A percentile compares a stretch with the other conserved stretches of the same genome.
Evolutionary conservation across 2,888 invertebrate species (phyloP).

Genomic region (Trachelus troglodyta): DNA sequence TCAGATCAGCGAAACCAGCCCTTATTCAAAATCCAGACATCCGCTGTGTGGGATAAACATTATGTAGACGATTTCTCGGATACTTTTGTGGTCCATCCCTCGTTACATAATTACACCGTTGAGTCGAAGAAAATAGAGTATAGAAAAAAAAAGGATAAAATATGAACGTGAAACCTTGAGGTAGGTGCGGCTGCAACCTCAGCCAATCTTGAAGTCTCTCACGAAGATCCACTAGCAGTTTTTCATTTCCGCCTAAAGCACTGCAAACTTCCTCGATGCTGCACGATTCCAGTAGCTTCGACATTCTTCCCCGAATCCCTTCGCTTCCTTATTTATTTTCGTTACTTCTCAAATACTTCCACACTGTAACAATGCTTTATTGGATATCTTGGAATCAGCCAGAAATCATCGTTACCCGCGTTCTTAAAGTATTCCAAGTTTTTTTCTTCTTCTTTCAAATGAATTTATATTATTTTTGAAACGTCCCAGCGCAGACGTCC

Average conservation of each 20-base stretch:
- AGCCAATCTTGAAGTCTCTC: conserved; percentile 56
- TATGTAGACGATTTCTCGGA: neutral
- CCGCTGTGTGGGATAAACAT: neutral
- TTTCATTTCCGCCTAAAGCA: conserved; percentile 37
- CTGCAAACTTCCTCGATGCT: conserved; percentile 36
- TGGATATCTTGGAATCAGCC: neutral
- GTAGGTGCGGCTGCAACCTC: conserved; percentile 60
- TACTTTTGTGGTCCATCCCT: neutral
- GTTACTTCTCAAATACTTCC: neutral
- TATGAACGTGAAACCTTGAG: conserved; percentile 49
- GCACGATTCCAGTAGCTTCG: conserved; percentile 36
- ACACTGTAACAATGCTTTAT: neutral
- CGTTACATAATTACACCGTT: neutral
- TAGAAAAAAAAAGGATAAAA: conserved; percentile 16
- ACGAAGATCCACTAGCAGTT: conserved; percentile 41
- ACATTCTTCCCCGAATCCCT: conserved; percentile 19
- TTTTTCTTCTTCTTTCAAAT: neutral
- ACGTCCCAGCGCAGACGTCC: neutral
- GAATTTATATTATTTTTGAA: neutral
- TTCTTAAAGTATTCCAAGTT: neutral
- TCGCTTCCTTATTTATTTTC: neutral
- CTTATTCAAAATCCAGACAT: neutral
- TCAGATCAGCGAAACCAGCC: too few species aligned
- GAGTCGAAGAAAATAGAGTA: neutral
- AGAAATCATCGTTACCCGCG: neutral